Percentiles rank a stretch among this genome's conserved stretches.
Evolutionary conservation across 2,113 vertebrate genomes (phyloP).

Genomic region (Pygoscelis adeliae): DNA sequence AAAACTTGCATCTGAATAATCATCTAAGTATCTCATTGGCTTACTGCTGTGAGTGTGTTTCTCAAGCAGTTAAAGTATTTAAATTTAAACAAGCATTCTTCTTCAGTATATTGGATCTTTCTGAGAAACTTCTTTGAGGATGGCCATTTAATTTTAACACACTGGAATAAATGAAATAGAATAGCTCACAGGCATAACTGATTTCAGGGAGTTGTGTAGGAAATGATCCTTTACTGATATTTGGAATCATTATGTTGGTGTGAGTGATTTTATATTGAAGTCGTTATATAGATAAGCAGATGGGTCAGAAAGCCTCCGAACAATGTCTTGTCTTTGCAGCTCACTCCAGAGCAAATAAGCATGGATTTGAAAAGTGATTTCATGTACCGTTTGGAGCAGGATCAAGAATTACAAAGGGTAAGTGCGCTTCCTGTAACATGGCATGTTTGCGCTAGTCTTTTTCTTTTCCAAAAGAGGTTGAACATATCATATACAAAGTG

Average conservation of each 20-base stretch:
- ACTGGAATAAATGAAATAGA: not conserved
- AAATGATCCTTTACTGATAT: not conserved
- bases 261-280: not conserved
- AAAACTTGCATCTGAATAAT: not conserved
- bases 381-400: conserved; percentile 83
- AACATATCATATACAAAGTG: rapidly evolving
- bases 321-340: conserved; percentile 69
- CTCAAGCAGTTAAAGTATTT: not conserved
- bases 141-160: not conserved
- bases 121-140: not conserved
- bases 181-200: not conserved
- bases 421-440: not conserved
- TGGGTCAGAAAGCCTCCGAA: not conserved
- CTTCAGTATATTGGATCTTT: not conserved
- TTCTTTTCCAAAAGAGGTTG: not conserved
- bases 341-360: conserved; percentile 92
- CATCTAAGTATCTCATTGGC: not conserved
- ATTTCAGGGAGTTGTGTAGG: not conserved
- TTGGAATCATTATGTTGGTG: not conserved
- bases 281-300: not conserved
- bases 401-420: conserved; percentile 84
- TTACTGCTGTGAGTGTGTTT: not conserved
- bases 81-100: not conserved
- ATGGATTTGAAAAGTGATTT: conserved; percentile 85
- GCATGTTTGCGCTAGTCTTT: rapidly evolving